These are phyloP conservation scores for Molanna angustata DNA, from an alignment of 2,888 invertebrate species.

Conservation along the genomic window DNA sequence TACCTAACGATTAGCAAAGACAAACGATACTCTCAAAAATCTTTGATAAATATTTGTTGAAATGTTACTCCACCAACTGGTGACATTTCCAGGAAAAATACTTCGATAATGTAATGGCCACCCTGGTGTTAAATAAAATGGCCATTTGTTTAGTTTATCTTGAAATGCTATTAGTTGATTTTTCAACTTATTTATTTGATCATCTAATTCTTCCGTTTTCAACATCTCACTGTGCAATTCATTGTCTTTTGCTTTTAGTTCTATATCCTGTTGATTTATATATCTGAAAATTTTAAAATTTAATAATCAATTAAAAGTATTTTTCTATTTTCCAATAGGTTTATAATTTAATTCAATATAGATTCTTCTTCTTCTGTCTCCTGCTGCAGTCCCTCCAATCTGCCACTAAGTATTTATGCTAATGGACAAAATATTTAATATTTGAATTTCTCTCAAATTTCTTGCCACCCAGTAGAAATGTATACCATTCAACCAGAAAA, in stretches of 20 bases:
- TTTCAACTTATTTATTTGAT: conserved; percentile 20
- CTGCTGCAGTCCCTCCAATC: too few species aligned
- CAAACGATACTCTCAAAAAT: not conserved
- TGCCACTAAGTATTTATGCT: too few species aligned
- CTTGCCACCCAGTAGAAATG: too few species aligned
- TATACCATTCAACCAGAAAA: too few species aligned
- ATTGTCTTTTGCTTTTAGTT: conserved; percentile 15
- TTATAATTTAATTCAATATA: too few species aligned
- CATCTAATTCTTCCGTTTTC: conserved; percentile 11
- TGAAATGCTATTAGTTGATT: conserved; percentile 13
- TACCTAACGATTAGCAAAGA: not conserved
- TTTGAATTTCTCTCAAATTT: too few species aligned
- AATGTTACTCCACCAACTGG: not conserved
- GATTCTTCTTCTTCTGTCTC: too few species aligned
- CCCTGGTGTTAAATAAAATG: conserved; percentile 12
- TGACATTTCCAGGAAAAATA: not conserved
- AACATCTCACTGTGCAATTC: conserved; percentile 20
- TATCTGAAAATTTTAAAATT: conserved; percentile 15
- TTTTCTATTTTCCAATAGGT: too few species aligned
- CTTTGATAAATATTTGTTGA: not conserved
- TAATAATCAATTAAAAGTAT: too few species aligned
- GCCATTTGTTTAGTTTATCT: conserved; percentile 27
- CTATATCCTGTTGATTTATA: conserved; percentile 3
- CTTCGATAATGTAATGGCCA: not conserved
- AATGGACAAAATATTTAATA: too few species aligned